Percentiles rank a stretch among this genome's conserved stretches.
Evolutionary conservation across 1,140 invertebrate species (phyloP).

Genomic region (Zaprionus ghesquierei): DNA sequence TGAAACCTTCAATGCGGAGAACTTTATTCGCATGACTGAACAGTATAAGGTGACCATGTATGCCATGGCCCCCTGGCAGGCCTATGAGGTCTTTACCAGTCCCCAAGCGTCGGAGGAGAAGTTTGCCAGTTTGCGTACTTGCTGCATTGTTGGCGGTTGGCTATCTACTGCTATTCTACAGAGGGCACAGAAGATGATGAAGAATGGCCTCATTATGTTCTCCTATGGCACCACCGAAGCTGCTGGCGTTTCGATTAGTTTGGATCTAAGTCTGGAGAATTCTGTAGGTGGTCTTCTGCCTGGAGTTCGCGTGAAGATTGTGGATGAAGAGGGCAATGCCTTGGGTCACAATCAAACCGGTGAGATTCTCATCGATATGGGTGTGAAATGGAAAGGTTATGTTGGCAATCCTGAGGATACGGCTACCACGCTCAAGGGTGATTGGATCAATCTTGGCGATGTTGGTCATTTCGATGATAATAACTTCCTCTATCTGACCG

Average conservation of each 20-base stretch:
- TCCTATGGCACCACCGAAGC: slow-evolving; percentile 66
- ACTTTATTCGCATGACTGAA: slow-evolving; percentile 20
- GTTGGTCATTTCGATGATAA: slow-evolving; percentile 85
- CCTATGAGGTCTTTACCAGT: slow-evolving; percentile 55
- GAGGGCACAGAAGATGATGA: slow-evolving; percentile 35
- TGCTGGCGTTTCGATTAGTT: slow-evolving; percentile 28
- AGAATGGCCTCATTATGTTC: slow-evolving; percentile 30
- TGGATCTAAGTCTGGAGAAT: slow-evolving; percentile 36
- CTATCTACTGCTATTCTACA: slow-evolving; percentile 30
- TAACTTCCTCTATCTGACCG: slow-evolving; percentile 84
- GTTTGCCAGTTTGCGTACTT: slow-evolving; percentile 19
- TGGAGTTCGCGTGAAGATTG: slow-evolving; percentile 72
- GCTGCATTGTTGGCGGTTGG: slow-evolving; percentile 49
- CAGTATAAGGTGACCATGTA: slow-evolving; percentile 54
- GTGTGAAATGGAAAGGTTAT: slow-evolving; percentile 62
- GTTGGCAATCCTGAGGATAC: slow-evolving; percentile 55
- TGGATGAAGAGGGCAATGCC: slow-evolving; percentile 54
- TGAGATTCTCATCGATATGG: slow-evolving; percentile 60
- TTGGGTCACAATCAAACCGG: slow-evolving; percentile 49
- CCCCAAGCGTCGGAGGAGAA: slow-evolving; percentile 33
- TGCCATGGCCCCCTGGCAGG: slow-evolving; percentile 60
- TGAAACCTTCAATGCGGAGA: slow-evolving; percentile 48
- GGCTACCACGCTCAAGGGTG: slow-evolving; percentile 41
- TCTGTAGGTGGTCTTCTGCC: slow-evolving; percentile 47
- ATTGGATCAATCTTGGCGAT: slow-evolving; percentile 88